A percentile compares a stretch with the other conserved stretches of the same genome.
phyloP scores from a whole-genome alignment of 2,888 invertebrate genomes.

The Ephialtes manifestator region DNA sequence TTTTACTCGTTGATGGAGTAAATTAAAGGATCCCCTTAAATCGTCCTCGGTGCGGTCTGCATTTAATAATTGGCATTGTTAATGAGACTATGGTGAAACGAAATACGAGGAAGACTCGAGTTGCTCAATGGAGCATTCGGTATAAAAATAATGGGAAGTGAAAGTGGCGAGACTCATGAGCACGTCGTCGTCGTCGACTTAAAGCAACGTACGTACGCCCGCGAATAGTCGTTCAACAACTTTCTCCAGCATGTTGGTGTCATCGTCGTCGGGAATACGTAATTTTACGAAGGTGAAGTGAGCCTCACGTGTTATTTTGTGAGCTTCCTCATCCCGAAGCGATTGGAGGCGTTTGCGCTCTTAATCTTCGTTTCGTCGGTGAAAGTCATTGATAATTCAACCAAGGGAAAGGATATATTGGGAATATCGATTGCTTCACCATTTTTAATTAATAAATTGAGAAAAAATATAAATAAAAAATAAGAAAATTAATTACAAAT shows the following conservation, averaged over 20 bases:
- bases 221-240: slow-evolving; percentile 77
- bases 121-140: slow-evolving; percentile 74
- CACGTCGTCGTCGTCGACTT: slow-evolving; percentile 25
- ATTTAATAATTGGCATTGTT: slow-evolving; percentile 20
- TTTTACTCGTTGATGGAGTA: background rate
- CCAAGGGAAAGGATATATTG: slow-evolving; percentile 52
- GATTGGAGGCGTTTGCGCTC: background rate
- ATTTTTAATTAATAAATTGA: background rate
- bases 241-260: slow-evolving; percentile 81
- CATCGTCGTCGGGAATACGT: slow-evolving; percentile 73
- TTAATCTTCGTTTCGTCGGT: slow-evolving; percentile 40
- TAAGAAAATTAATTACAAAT: background rate
- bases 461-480: background rate
- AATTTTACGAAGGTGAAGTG: slow-evolving; percentile 71
- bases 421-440: slow-evolving; percentile 51
- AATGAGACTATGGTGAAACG: slow-evolving; percentile 29
- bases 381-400: slow-evolving; percentile 62
- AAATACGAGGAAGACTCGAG: slow-evolving; percentile 70
- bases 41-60: background rate
- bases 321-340: slow-evolving; percentile 31
- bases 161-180: slow-evolving; percentile 74
- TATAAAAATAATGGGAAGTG: slow-evolving; percentile 80
- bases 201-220: slow-evolving; percentile 70
- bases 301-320: background rate
- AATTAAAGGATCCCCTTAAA: background rate